Conservation (phyloP, 2,888 invertebrate genomes). For the Plusia festucae region DNA sequence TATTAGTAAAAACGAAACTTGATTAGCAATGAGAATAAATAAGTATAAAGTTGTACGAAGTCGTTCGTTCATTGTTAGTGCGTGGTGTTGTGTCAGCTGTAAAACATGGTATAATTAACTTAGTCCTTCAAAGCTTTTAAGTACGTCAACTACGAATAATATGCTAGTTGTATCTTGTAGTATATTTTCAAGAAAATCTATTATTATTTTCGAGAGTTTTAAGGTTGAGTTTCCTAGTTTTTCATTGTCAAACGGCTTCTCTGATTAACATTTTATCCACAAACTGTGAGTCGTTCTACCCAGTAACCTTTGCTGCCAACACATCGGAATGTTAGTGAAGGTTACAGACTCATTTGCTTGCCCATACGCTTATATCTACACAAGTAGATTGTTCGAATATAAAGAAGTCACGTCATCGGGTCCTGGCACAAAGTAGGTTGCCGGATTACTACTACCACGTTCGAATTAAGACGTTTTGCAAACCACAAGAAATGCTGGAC, state of each 20-base stretch:
- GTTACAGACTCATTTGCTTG: slow-evolving; percentile 40
- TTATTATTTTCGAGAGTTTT: no score
- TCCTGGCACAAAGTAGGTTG: slow-evolving; percentile 66
- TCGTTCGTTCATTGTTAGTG: background rate
- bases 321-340: slow-evolving; percentile 46
- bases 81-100: background rate
- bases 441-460: slow-evolving; percentile 65
- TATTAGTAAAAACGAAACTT: background rate
- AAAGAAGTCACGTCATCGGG: slow-evolving; percentile 53
- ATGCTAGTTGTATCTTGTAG: background rate
- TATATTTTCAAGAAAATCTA: background rate
- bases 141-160: background rate
- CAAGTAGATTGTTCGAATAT: slow-evolving; percentile 49
- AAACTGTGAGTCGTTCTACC: slow-evolving; percentile 27
- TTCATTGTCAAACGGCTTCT: background rate
- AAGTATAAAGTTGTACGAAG: background rate
- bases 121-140: background rate
- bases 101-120: slow-evolving; percentile 1
- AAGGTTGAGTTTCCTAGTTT: no score
- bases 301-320: slow-evolving; percentile 16
- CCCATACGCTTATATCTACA: slow-evolving; percentile 32
- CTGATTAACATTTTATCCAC: slow-evolving; percentile 17
- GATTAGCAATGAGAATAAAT: background rate
- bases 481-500: slow-evolving; percentile 83
- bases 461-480: slow-evolving; percentile 86